Conservation (phyloP, 2,113 vertebrate species). For the Thamnaconus septentrionalis region DNA sequence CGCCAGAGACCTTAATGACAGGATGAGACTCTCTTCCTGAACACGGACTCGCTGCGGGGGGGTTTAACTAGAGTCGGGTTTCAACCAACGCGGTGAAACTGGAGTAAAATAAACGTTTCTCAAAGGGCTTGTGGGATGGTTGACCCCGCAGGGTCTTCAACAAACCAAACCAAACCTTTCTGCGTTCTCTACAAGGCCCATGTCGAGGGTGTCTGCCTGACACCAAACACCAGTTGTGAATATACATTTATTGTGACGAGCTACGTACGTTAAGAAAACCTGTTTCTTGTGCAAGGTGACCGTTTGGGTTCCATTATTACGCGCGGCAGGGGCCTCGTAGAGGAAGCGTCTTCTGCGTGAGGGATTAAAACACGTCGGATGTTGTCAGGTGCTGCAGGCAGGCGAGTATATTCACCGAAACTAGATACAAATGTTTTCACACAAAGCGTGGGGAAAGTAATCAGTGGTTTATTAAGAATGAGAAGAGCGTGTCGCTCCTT, state of each 20-base stretch:
- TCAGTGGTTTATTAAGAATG: slow-evolving; percentile 25
- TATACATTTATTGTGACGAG: too few relatives aligned
- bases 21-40: not conserved
- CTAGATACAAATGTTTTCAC: slow-evolving; percentile 1
- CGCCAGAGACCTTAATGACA: slow-evolving; percentile 7
- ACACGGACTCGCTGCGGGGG: slow-evolving; percentile 1
- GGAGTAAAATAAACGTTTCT: not conserved
- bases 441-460: slow-evolving; percentile 3
- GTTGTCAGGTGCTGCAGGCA: slow-evolving; percentile 1
- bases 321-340: slow-evolving; percentile 24
- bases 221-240: slow-evolving; percentile 7
- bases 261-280: not conserved
- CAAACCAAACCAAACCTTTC: slow-evolving; percentile 22
- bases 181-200: slow-evolving; percentile 12
- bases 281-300: slow-evolving; percentile 22
- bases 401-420: not conserved
- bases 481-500: slow-evolving; percentile 15
- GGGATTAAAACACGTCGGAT: slow-evolving; percentile 1
- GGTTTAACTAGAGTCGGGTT: not conserved
- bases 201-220: slow-evolving; percentile 5
- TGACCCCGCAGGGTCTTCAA: slow-evolving; percentile 55
- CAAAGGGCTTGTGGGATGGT: slow-evolving; percentile 42
- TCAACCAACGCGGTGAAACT: not conserved
- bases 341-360: not conserved
- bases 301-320: slow-evolving; percentile 9